Percentiles rank a stretch among this genome's conserved stretches.
phyloP scores from a whole-genome alignment of 2,888 invertebrate genomes.

The Homarus gammarus region DNA sequence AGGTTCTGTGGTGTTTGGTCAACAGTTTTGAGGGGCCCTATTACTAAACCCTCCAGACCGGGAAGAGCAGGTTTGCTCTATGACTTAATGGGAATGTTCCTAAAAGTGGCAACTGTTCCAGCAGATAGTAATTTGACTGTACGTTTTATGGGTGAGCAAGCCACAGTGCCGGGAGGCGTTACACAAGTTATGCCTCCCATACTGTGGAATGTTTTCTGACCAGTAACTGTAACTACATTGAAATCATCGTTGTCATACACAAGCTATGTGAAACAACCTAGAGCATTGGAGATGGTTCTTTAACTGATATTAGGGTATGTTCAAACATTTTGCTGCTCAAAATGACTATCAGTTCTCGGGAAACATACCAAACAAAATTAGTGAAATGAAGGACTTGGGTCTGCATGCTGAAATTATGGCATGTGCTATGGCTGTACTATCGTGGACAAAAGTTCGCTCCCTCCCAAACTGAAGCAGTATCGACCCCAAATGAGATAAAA shows the following conservation, averaged over 20 bases:
- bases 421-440: no score
- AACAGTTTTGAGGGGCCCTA: background rate
- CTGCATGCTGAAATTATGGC: slow-evolving; percentile 27
- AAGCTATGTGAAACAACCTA: slow-evolving; percentile 71
- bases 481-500: no score
- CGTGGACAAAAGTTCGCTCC: no score
- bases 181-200: slow-evolving; percentile 77
- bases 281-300: slow-evolving; percentile 27
- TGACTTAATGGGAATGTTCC: background rate
- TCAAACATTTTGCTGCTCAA: slow-evolving; percentile 23
- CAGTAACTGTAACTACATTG: slow-evolving; percentile 76
- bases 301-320: background rate
- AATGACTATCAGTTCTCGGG: slow-evolving; percentile 33
- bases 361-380: slow-evolving; percentile 5
- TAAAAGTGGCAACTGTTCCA: background rate
- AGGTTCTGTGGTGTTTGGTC: background rate
- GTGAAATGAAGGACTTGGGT: slow-evolving; percentile 20
- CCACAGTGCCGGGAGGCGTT: slow-evolving; percentile 67
- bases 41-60: background rate
- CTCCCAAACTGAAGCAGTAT: no score
- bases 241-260: slow-evolving; percentile 76
- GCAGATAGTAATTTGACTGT: background rate
- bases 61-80: background rate
- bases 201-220: slow-evolving; percentile 76
- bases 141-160: background rate